Conservation (phyloP, 2,888 invertebrate genomes). For the Xestia ashworthii region DNA sequence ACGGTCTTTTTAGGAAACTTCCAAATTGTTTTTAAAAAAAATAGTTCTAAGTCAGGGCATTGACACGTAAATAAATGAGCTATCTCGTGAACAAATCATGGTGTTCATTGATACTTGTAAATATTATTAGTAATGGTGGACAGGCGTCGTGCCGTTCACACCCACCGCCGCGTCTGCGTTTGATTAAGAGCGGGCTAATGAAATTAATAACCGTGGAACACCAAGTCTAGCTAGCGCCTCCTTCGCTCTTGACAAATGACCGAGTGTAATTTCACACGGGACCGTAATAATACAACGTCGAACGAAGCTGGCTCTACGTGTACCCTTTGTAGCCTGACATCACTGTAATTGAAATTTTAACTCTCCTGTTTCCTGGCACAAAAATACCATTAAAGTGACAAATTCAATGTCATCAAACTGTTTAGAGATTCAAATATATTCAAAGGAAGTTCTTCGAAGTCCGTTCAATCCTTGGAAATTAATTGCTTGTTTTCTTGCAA, state of each 20-base stretch:
- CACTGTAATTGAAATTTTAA: slow-evolving; percentile 64
- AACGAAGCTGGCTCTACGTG: slow-evolving; percentile 68
- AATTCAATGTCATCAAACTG: slow-evolving; percentile 29
- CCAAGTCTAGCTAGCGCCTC: slow-evolving; percentile 82
- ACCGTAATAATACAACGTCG: slow-evolving; percentile 79
- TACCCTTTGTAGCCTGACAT: slow-evolving; percentile 65
- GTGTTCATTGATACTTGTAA: slow-evolving; percentile 73
- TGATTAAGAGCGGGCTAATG: slow-evolving; percentile 88
- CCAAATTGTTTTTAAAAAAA: slow-evolving; percentile 49
- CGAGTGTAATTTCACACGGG: slow-evolving; percentile 89
- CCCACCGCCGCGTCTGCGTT: slow-evolving; percentile 77
- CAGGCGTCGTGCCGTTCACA: slow-evolving; percentile 75
- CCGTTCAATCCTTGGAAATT: slow-evolving; percentile 16
- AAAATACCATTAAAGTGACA: slow-evolving; percentile 44
- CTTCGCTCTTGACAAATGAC: slow-evolving; percentile 87
- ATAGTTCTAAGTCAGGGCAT: slow-evolving; percentile 44
- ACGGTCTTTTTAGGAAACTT: slow-evolving; percentile 47
- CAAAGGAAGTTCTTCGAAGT: slow-evolving; percentile 3
- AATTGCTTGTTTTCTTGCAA: slow-evolving; percentile 22
- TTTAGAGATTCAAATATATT: slow-evolving; percentile 20
- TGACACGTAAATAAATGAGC: slow-evolving; percentile 67
- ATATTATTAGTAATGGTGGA: slow-evolving; percentile 74
- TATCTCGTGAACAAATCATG: slow-evolving; percentile 62
- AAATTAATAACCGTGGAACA: slow-evolving; percentile 88
- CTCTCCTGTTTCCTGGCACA: slow-evolving; percentile 46